phyloP scores from a whole-genome alignment of 1,140 invertebrate species.

The Meloidogyne floridensis region DNA sequence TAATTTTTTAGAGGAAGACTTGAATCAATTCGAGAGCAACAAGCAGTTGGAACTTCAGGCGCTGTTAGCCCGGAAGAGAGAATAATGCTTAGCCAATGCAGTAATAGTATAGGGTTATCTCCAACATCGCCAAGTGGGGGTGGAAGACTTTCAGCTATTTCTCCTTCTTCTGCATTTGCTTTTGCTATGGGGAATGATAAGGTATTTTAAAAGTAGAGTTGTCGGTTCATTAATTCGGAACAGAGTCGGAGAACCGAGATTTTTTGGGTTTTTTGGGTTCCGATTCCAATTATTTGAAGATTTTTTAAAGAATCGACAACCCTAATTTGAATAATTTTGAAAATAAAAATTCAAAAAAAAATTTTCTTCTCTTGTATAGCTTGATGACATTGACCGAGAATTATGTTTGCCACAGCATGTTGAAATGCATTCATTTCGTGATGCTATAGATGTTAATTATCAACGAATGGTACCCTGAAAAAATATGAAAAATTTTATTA shows the following conservation, averaged over 20 bases:
- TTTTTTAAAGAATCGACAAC: too few species aligned
- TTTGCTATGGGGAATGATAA: constrained; percentile 13
- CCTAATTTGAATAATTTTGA: too few species aligned
- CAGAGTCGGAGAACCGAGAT: too few species aligned
- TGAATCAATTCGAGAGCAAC: constrained; percentile 16
- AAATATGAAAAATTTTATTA: background rate
- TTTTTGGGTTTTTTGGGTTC: too few species aligned
- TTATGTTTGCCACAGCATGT: constrained; percentile 53
- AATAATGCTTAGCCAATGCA: constrained; percentile 9
- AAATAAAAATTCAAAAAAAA: too few species aligned
- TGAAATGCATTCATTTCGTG: constrained; percentile 62
- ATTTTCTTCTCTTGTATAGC: background rate
- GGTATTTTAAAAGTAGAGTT: background rate
- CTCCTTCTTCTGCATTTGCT: background rate
- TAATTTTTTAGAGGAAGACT: background rate
- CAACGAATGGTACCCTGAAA: constrained; percentile 59
- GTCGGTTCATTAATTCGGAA: too few species aligned
- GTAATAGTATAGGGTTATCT: background rate
- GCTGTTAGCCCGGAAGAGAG: background rate
- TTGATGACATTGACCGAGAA: constrained; percentile 29
- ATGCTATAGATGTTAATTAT: constrained; percentile 65
- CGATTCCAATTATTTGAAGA: too few species aligned
- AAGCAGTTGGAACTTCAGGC: background rate
- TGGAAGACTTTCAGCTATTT: background rate
- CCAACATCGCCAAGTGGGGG: constrained; percentile 27